These are phyloP conservation scores for Scotopteryx bipunctaria DNA, from an alignment of 2,888 invertebrate genomes.

Conservation along the genomic window DNA sequence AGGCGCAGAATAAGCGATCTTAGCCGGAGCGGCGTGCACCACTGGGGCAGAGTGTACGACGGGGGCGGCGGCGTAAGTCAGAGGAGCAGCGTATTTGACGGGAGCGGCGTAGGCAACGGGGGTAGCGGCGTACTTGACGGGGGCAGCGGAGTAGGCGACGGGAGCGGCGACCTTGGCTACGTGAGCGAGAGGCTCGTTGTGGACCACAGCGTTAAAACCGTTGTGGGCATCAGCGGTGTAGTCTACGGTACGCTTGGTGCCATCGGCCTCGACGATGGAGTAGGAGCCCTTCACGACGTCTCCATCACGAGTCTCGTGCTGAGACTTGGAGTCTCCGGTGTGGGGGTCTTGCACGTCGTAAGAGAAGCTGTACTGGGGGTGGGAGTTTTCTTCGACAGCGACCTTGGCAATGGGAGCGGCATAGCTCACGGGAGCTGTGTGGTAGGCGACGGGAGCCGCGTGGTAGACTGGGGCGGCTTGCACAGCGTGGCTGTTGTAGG, in stretches of 20 bases:
- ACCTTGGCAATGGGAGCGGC: slow-evolving; percentile 50
- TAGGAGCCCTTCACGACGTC: slow-evolving; percentile 79
- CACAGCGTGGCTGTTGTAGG: slow-evolving; percentile 43
- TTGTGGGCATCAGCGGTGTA: slow-evolving; percentile 78
- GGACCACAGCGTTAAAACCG: slow-evolving; percentile 80
- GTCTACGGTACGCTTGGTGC: slow-evolving; percentile 76
- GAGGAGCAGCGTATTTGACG: slow-evolving; percentile 43
- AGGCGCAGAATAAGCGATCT: slow-evolving; percentile 44
- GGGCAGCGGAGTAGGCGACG: slow-evolving; percentile 37
- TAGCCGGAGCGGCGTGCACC: slow-evolving; percentile 46
- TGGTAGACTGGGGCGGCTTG: slow-evolving; percentile 22
- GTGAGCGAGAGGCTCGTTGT: slow-evolving; percentile 65
- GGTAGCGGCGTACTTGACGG: slow-evolving; percentile 44
- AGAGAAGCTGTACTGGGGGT: slow-evolving; percentile 67
- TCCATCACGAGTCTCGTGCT: slow-evolving; percentile 75
- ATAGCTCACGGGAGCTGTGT: slow-evolving; percentile 53
- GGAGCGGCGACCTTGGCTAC: slow-evolving; percentile 44
- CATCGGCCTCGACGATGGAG: slow-evolving; percentile 76
- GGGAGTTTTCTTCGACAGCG: slow-evolving; percentile 51
- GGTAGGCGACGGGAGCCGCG: slow-evolving; percentile 41
- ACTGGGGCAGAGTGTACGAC: slow-evolving; percentile 26
- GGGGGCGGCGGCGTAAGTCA: slow-evolving; percentile 41
- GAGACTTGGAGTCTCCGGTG: slow-evolving; percentile 77
- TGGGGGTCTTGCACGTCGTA: slow-evolving; percentile 77
- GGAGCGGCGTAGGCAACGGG: slow-evolving; percentile 45